Percentiles rank a stretch among this genome's conserved stretches.
Evolutionary conservation across 2,888 invertebrate genomes (phyloP).

Genomic region (Trilocha varians): DNA sequence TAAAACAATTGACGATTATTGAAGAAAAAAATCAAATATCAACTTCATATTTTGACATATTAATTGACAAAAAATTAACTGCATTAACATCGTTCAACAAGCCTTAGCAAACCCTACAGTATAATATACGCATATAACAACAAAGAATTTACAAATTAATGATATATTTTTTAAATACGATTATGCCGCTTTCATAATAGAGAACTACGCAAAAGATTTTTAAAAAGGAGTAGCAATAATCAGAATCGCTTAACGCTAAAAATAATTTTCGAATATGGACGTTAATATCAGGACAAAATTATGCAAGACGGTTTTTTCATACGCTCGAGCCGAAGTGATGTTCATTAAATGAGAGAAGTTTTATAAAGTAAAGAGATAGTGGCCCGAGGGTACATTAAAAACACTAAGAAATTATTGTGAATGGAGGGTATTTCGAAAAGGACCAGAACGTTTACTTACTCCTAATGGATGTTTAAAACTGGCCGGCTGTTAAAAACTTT

Average conservation of each 20-base stretch:
- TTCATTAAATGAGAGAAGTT: slow-evolving; percentile 11
- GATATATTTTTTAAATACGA: slow-evolving; percentile 30
- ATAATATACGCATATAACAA: slow-evolving; percentile 50
- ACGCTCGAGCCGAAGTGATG: slow-evolving; percentile 35
- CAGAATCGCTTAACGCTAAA: slow-evolving; percentile 62
- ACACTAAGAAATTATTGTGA: slow-evolving; percentile 59
- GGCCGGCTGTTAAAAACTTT: slow-evolving; percentile 59
- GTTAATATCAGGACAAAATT: slow-evolving; percentile 65
- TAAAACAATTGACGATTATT: slow-evolving; percentile 56
- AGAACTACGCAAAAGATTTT: neutral
- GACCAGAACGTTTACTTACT: slow-evolving; percentile 59
- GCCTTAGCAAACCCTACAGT: slow-evolving; percentile 40
- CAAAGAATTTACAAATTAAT: slow-evolving; percentile 41
- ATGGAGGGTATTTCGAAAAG: slow-evolving; percentile 62
- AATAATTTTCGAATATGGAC: slow-evolving; percentile 68
- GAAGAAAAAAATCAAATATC: slow-evolving; percentile 37
- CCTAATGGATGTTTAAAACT: slow-evolving; percentile 67
- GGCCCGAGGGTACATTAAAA: slow-evolving; percentile 51
- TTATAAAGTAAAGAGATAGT: slow-evolving; percentile 14
- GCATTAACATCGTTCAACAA: slow-evolving; percentile 57
- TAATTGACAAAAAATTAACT: slow-evolving; percentile 67
- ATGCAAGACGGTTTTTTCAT: slow-evolving; percentile 57
- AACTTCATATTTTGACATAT: slow-evolving; percentile 40
- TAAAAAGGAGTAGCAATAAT: slow-evolving; percentile 23
- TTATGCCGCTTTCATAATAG: slow-evolving; percentile 18